Evolutionary conservation across 2,113 vertebrate genomes (phyloP).

Genomic region (Ramphastos sulfuratus): DNA sequence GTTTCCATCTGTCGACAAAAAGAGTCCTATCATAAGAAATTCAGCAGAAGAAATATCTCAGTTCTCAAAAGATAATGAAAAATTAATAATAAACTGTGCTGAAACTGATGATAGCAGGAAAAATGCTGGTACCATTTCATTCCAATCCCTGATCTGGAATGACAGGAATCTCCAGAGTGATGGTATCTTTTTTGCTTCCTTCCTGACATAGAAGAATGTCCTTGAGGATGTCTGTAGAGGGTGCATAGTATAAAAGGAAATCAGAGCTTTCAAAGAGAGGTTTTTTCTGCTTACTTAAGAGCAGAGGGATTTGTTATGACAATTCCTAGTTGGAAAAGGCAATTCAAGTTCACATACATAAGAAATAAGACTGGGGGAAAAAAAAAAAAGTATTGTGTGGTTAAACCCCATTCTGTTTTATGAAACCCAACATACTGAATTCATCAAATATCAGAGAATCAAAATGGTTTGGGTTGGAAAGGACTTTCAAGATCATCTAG

Average conservation of each 20-base stretch:
- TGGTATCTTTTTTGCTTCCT: constrained; percentile 60
- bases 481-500: no score
- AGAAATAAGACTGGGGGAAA: neutral
- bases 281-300: constrained; percentile 73
- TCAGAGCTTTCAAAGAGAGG: constrained; percentile 71
- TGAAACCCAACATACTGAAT: neutral
- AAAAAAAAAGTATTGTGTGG: neutral
- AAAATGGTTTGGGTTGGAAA: no score
- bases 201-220: constrained; percentile 55
- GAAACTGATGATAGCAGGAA: constrained; percentile 46
- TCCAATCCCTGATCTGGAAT: constrained; percentile 31
- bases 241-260: constrained; percentile 69
- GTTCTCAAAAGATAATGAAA: constrained; percentile 59
- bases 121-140: constrained; percentile 3
- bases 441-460: neutral
- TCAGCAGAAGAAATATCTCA: neutral
- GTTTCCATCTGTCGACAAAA: constrained; percentile 4
- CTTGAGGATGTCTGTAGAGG: constrained; percentile 68
- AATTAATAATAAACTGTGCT: constrained; percentile 50
- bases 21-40: constrained; percentile 19
- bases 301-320: constrained; percentile 69
- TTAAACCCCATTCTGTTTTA: neutral
- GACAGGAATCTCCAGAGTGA: constrained; percentile 64
- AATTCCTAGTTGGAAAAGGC: constrained; percentile 70
- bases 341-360: constrained; percentile 51